Base-by-base conservation (phyloP, 2,113 vertebrate genomes). In the Progne subis region DNA sequence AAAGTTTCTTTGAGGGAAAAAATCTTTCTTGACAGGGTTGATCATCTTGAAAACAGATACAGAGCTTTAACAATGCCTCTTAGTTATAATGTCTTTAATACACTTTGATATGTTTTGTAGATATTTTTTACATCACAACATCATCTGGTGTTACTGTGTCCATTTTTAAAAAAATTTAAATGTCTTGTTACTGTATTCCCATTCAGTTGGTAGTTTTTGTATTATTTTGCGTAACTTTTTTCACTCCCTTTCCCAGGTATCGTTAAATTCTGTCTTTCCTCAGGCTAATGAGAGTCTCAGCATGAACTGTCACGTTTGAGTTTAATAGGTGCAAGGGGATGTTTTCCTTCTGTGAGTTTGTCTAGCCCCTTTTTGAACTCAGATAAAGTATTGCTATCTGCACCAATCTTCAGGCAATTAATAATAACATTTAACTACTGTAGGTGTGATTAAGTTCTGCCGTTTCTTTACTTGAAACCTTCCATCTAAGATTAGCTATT, bases 121-220 rank as follows among this genome's bases (percentile, higher is more conserved):
- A 14, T 6, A 43, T 44, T 0, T 0, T 4, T 64, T 78, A 19
- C 2, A 4, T 69, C 13, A 53, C n/a, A 82, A 29, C 0, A 0
- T 49, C 12, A 61, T 59, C 28, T 63, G 21, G 16, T 56, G 15
- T 63, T 50, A 12, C 8, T 46, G 18, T 37, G 12, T 29, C 52
- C 8, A 24, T 7, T 34, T 2, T 14, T 63, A 18, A 63, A 16
- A 44, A 37, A 37, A 37, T 21, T 79, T 63, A 2, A 28, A 26
- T 52, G 72, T 76, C 15, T 55, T 80, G 52, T 14, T 41, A 52
- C 26, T 44, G 2, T 21, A 46, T 50, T 77, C 13, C 11, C 7
- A 18, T 68, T 39, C 50, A n/a, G 8, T 25, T 68, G 26, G 10
- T 32, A 60, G 8, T 28, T 82, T 12, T 44, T 55, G 7, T 6